Evolutionary conservation across 2,113 vertebrate species (phyloP), one percentile per base, ranked within the genome.

Genomic region (Forbesichthys agassizii): DNA sequence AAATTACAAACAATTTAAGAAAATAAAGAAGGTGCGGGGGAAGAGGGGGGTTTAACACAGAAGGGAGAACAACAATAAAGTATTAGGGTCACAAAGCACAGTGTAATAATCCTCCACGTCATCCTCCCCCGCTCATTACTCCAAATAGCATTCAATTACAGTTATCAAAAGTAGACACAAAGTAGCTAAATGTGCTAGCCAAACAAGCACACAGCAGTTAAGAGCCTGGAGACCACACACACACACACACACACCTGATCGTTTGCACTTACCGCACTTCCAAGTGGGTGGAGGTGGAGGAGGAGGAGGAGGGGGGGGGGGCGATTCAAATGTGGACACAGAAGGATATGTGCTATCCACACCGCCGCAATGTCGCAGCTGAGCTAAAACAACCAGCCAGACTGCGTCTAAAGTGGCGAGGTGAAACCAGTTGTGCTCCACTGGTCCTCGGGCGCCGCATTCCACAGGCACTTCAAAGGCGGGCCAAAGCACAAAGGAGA

Each of bases 381-480:
- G 5, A 42, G 36, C 7, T 42, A 42, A 42, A 8, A 42, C 36
- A 42, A 42, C 36, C 36, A 6, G 36, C 36, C 36, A 42, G 3
- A 42, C 36, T 14, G 59, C 5, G 59, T 42, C 11, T 61, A 33
- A 61, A 61, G 33, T 61, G 27, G 13, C 67, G 73, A 58, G 68
- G 68, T 61, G 33, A 67, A 72, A 70, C 68, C 64, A 61, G 78
- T 73, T 77, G 77, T 52, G 71, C 64, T 74, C 69, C 61, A 75
- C 73, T 76, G 78, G 79, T 83, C 77, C 66, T 87, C 83, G 70
- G 77, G 65, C 77, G 73, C 73, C 55, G 55, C 88, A 90, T 89
- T 91, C 89, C 88, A 73, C 65, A 82, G 68, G 69, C 79, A 85
- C 90, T 90, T 91, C 87, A 92, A 80, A 91, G 84, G 81, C 33